Evolutionary conservation across 2,113 vertebrate genomes (phyloP).

Genomic region (Ammospiza nelsoni): DNA sequence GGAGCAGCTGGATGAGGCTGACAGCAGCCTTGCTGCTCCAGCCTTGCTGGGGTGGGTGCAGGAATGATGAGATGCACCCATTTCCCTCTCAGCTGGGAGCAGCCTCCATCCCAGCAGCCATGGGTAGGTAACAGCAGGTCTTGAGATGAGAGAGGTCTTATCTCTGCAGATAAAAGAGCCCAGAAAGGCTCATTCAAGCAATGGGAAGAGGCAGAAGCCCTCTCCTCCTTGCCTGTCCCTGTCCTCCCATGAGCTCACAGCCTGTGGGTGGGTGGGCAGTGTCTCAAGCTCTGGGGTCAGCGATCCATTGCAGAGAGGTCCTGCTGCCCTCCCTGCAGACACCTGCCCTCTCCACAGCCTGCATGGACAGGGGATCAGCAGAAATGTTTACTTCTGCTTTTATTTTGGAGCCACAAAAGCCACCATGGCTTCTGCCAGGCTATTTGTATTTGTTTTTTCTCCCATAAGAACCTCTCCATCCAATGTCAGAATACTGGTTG

Average conservation of each 20-base stretch:
- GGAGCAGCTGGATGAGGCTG: neutral
- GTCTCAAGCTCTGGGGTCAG: fast-evolving
- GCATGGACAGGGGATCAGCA: neutral
- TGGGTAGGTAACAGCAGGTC: neutral
- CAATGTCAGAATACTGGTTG: neutral
- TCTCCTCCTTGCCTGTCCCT: neutral
- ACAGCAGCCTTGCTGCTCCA: neutral
- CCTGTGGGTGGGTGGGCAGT: too few species aligned
- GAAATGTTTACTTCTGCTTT: neutral
- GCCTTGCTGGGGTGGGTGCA: fast-evolving
- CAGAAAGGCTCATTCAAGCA: neutral
- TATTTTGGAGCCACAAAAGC: neutral
- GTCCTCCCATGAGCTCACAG: neutral
- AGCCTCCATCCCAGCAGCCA: neutral
- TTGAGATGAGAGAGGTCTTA: neutral
- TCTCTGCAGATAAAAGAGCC: neutral
- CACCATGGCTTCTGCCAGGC: neutral
- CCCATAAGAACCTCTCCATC: neutral
- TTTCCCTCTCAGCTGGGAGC: neutral
- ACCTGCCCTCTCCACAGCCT: neutral
- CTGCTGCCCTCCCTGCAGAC: neutral
- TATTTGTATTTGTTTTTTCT: neutral
- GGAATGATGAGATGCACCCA: neutral
- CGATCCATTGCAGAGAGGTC: neutral
- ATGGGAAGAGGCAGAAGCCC: neutral